Percentiles rank a stretch among this genome's conserved stretches.
Evolutionary conservation across 2,113 vertebrate genomes (phyloP).

Genomic region (Hydropotes inermis): DNA sequence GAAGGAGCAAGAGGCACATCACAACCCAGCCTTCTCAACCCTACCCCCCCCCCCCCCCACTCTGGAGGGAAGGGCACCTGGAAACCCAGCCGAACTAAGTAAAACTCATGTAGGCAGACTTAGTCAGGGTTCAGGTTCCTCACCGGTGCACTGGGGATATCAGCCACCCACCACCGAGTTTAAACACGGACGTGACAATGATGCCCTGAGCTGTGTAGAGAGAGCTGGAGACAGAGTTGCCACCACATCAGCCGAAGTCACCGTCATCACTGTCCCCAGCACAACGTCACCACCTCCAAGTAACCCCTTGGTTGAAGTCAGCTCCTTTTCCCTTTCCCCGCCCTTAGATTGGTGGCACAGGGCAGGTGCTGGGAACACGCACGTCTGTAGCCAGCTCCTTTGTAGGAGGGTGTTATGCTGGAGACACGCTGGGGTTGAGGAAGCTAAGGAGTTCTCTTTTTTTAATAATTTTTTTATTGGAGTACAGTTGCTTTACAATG

Average conservation of each 20-base stretch:
- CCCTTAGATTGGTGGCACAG: rapidly evolving
- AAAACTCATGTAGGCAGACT: neutral
- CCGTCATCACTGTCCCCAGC: rapidly evolving
- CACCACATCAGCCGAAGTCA: rapidly evolving
- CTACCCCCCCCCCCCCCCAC: too few relatives aligned
- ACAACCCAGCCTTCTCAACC: neutral
- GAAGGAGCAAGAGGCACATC: neutral
- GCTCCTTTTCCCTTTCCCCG: neutral
- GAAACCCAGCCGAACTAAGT: neutral
- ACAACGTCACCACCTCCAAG: rapidly evolving
- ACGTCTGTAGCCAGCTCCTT: neutral
- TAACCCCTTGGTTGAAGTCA: neutral
- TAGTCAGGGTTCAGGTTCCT: neutral
- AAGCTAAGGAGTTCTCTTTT: neutral
- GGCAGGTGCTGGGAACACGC: neutral
- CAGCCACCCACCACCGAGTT: neutral
- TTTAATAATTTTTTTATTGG: neutral
- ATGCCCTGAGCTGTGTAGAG: too few relatives aligned
- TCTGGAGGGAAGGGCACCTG: neutral
- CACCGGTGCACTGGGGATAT: neutral
- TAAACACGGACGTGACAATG: neutral
- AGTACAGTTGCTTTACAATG: neutral
- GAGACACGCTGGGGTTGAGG: neutral
- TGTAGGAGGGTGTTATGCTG: neutral
- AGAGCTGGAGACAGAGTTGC: neutral